A percentile compares a stretch with the other conserved stretches of the same genome.
Evolutionary conservation across 2,797 vertebrate species (phyloP).

Genomic region (Eulemur coronatus): DNA sequence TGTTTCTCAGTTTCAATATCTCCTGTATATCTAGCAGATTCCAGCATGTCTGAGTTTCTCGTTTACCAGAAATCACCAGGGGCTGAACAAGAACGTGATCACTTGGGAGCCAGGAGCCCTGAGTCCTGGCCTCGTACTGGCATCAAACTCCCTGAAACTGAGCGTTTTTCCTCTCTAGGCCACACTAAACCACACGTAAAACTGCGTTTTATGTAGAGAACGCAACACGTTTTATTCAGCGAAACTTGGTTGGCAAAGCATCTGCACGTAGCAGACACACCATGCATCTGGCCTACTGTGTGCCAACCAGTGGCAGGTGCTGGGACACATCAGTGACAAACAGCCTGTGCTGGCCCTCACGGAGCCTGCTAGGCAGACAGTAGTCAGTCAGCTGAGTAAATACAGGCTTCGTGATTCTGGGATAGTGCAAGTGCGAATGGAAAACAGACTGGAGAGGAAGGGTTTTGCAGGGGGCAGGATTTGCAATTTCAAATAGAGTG

Average conservation of each 20-base stretch:
- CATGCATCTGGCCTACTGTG: accelerated
- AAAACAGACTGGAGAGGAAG: accelerated
- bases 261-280: background rate
- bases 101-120: background rate
- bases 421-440: background rate
- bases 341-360: accelerated
- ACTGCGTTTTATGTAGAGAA: background rate
- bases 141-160: background rate
- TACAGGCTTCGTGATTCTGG: accelerated
- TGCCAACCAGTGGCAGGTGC: background rate
- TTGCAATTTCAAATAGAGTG: background rate
- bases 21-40: accelerated
- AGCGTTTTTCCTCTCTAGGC: background rate
- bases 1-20: background rate
- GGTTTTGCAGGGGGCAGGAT: accelerated
- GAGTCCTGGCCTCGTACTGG: accelerated
- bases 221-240: background rate
- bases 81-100: background rate
- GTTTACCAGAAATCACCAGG: background rate
- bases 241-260: background rate
- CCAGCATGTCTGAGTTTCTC: background rate
- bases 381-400: too few species aligned
- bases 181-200: accelerated
- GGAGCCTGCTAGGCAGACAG: background rate
- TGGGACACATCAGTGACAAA: background rate